Evolutionary conservation across 2,113 vertebrate genomes (phyloP).

Genomic region (Grus americana): DNA sequence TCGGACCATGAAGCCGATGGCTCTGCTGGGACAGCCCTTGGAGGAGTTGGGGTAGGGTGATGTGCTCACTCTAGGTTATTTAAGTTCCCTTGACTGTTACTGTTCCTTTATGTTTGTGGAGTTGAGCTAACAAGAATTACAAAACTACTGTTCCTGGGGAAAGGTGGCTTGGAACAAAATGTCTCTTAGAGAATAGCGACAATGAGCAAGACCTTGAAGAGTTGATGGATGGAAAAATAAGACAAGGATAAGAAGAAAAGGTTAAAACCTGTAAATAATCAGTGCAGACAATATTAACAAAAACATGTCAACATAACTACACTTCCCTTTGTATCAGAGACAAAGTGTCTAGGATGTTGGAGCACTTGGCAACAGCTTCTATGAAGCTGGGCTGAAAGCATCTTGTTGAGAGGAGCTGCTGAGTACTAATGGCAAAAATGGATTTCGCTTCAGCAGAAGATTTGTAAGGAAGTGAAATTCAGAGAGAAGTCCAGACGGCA

Average conservation of each 20-base stretch:
- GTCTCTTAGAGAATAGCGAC: neutral
- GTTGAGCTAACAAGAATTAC: neutral
- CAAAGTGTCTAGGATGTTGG: neutral
- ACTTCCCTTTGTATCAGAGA: neutral
- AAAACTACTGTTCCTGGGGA: neutral
- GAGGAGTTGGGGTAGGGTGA: neutral
- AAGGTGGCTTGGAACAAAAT: neutral
- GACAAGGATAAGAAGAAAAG: neutral
- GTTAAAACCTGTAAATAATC: neutral
- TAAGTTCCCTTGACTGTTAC: neutral
- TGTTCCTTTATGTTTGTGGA: neutral
- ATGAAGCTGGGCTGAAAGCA: neutral
- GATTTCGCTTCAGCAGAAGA: neutral
- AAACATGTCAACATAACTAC: neutral
- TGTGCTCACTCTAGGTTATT: neutral
- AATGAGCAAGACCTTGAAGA: neutral
- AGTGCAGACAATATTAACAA: neutral
- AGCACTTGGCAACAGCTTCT: neutral
- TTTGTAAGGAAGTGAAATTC: neutral
- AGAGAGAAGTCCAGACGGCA: neutral
- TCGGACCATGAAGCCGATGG: neutral
- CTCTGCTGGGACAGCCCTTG: neutral
- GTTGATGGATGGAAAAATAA: neutral
- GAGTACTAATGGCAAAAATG: neutral
- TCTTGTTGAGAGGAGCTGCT: neutral